These are phyloP conservation scores for Symphodus melops DNA, from an alignment of 2,113 vertebrate species.

Conservation along the genomic window DNA sequence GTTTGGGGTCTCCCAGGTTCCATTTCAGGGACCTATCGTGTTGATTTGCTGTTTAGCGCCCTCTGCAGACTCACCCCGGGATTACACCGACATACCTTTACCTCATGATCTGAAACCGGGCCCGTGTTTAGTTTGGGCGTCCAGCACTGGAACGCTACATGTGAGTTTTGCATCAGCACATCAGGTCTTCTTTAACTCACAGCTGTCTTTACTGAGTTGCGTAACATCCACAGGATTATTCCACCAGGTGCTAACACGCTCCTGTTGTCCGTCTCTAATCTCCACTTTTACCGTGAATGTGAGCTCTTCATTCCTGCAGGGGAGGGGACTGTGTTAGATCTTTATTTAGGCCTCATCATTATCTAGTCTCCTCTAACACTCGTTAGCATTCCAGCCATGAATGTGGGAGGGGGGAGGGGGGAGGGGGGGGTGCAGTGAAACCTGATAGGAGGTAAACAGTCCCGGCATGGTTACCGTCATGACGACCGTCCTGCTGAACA, in stretches of 20 bases:
- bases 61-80: no score
- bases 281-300: neutral
- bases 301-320: neutral
- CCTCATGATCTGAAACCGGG: no score
- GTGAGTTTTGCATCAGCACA: no score
- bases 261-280: neutral
- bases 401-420: no score
- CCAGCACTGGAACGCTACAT: no score
- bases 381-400: constrained; percentile 47
- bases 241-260: no score
- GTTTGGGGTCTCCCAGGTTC: no score
- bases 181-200: no score
- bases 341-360: constrained; percentile 56
- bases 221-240: neutral
- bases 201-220: neutral
- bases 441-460: constrained; percentile 46
- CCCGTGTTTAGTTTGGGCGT: no score
- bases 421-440: constrained; percentile 18
- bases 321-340: constrained; percentile 14
- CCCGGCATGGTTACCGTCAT: constrained; percentile 49
- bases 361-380: constrained; percentile 47
- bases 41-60: no score
- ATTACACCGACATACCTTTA: no score
- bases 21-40: no score
- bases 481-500: constrained; percentile 37